Conservation (phyloP, 1,140 invertebrate genomes). For the Papilio helenus region DNA sequence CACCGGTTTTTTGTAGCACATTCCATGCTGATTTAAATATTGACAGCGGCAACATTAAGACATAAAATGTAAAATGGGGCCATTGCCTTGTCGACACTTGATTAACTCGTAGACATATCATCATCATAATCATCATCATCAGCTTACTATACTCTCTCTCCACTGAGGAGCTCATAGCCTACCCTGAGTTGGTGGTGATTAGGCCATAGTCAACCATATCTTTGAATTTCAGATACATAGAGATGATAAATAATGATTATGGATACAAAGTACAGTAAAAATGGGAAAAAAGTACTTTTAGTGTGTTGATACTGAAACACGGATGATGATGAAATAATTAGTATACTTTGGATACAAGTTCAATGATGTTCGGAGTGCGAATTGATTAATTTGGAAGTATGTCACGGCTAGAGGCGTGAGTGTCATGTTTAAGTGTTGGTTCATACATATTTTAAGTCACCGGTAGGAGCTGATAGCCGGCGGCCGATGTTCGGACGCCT, state of each 20-base stretch:
- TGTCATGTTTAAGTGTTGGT: slow-evolving; percentile 57
- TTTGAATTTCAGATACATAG: no score
- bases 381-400: slow-evolving; percentile 62
- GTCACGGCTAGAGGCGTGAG: slow-evolving; percentile 74
- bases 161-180: no score
- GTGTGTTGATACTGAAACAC: not conserved
- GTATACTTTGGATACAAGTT: slow-evolving; percentile 37
- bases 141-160: no score
- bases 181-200: no score
- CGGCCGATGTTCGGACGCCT: slow-evolving; percentile 74
- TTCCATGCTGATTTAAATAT: slow-evolving; percentile 57
- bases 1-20: slow-evolving; percentile 45
- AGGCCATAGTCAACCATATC: no score
- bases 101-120: slow-evolving; percentile 37
- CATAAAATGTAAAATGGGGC: slow-evolving; percentile 54
- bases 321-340: slow-evolving; percentile 19
- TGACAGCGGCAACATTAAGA: slow-evolving; percentile 47
- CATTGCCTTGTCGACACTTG: slow-evolving; percentile 49
- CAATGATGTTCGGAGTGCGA: slow-evolving; percentile 48
- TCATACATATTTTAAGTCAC: slow-evolving; percentile 77
- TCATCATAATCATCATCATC: not conserved
- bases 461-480: slow-evolving; percentile 65
- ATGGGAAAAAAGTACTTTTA: not conserved
- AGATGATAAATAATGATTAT: not conserved
- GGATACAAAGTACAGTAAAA: no score